These are phyloP conservation scores for Oncorhynchus kisutch DNA, from an alignment of 2,113 vertebrate species.

Conservation along the genomic window DNA sequence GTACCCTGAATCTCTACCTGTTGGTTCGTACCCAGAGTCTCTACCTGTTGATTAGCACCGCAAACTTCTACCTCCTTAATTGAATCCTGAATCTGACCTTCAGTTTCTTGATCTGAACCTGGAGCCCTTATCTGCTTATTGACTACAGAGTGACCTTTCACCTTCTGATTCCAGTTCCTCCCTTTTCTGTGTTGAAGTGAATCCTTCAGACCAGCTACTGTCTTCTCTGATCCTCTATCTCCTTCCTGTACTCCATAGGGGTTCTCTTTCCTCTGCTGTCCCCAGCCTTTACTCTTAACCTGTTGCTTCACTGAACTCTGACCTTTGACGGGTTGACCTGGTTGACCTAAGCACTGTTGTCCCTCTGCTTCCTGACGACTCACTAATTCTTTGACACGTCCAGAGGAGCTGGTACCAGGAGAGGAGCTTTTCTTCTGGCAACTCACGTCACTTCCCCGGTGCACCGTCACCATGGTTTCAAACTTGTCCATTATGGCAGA, in stretches of 20 bases:
- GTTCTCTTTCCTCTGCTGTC: not conserved
- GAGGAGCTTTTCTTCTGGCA: conserved; percentile 20
- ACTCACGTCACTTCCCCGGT: conserved; percentile 49
- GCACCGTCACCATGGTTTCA: conserved; percentile 70
- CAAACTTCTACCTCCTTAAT: not conserved
- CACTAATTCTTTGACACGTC: conserved; percentile 33
- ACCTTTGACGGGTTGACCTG: conserved; percentile 22
- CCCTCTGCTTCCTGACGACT: conserved; percentile 24
- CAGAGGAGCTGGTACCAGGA: not conserved
- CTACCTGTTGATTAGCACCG: too few relatives aligned
- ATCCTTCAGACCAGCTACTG: not conserved
- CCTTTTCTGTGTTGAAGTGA: not conserved
- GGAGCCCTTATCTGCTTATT: not conserved
- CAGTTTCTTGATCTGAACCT: not conserved
- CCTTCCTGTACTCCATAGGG: not conserved
- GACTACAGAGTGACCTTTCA: conserved; percentile 1
- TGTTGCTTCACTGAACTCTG: conserved; percentile 16
- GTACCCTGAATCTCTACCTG: too few relatives aligned
- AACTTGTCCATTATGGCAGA: conserved; percentile 79
- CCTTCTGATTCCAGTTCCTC: not conserved
- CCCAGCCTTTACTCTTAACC: not conserved
- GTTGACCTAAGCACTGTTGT: not conserved
- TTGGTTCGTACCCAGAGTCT: too few relatives aligned
- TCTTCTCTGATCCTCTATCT: not conserved
- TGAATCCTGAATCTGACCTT: not conserved